Evolutionary conservation across 2,113 vertebrate genomes (phyloP).

Genomic region (Rhea americana): DNA sequence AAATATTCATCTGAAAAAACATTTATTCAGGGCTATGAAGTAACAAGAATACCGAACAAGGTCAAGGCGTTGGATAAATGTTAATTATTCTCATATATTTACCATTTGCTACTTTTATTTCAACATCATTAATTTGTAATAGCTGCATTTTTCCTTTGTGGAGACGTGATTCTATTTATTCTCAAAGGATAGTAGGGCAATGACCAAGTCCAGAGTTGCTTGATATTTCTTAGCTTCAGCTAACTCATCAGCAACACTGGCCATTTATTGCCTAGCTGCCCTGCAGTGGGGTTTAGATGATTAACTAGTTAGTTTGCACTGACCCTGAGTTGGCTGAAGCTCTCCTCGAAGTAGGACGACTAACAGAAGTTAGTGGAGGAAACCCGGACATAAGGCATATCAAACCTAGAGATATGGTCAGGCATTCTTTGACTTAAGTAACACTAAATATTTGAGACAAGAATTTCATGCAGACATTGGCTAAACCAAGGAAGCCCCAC

Average conservation of each 20-base stretch:
- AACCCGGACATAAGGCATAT: not conserved
- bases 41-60: not conserved
- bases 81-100: accelerated
- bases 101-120: not conserved
- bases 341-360: not conserved
- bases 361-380: not conserved
- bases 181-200: not conserved
- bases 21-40: not conserved
- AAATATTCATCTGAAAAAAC: not conserved
- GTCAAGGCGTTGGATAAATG: not conserved
- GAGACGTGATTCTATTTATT: not conserved
- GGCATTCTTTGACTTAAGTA: not conserved
- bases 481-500: not conserved
- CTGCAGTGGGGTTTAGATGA: not conserved
- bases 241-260: accelerated
- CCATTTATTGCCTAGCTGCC: not conserved
- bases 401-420: not conserved
- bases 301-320: accelerated
- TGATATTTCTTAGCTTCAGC: accelerated
- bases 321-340: not conserved
- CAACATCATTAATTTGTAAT: not conserved
- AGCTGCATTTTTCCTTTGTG: not conserved
- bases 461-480: not conserved
- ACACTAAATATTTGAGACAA: not conserved
- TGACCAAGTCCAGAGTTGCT: not conserved